phyloP scores from a whole-genome alignment of 2,113 vertebrate species.

The Nyctereutes procyonoides region DNA sequence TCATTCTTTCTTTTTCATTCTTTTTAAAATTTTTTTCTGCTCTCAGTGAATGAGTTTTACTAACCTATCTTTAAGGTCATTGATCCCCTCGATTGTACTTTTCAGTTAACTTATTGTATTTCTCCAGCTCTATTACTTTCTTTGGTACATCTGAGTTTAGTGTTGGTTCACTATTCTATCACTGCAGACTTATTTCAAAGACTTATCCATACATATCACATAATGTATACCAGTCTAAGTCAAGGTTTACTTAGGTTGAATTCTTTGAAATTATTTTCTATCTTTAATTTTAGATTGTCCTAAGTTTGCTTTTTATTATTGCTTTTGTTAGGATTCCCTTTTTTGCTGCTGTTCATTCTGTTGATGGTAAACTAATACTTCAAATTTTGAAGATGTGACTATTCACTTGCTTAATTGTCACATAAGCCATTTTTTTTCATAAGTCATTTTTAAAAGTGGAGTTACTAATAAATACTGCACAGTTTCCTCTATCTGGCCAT shows the following conservation, averaged over 20 bases:
- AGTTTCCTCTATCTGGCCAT: background rate
- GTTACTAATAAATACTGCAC: background rate
- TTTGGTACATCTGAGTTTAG: background rate
- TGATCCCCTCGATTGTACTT: background rate
- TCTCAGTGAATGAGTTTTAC: background rate
- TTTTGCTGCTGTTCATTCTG: background rate
- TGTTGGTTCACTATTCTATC: background rate
- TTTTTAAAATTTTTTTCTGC: background rate
- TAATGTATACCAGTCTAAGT: background rate
- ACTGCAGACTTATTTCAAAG: background rate
- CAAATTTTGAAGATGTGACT: background rate
- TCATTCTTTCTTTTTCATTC: background rate
- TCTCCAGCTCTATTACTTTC: background rate
- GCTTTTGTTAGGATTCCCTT: background rate
- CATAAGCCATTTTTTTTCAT: background rate
- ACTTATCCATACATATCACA: background rate
- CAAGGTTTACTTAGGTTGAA: background rate
- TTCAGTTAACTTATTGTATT: background rate
- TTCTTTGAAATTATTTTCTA: background rate
- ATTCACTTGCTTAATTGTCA: slow-evolving; percentile 21
- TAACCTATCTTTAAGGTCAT: background rate
- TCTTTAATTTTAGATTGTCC: background rate
- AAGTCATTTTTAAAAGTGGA: background rate
- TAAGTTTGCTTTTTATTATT: background rate
- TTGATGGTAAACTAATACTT: background rate